Percentiles rank a stretch among this genome's conserved stretches.
Evolutionary conservation across 2,113 vertebrate species (phyloP).

Genomic region (Sinocyclocheilus anshuiensis): DNA sequence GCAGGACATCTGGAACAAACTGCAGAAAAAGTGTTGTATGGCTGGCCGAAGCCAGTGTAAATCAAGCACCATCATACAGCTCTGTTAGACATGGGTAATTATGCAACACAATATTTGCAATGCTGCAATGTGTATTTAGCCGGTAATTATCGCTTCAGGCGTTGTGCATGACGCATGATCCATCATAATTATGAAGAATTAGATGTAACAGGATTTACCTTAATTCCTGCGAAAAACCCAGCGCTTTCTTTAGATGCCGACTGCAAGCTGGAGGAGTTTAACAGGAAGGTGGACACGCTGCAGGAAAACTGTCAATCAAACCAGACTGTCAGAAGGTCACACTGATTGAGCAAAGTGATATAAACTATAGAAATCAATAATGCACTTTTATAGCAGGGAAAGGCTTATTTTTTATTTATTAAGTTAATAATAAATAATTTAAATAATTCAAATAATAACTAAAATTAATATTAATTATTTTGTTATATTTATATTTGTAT

Average conservation of each 20-base stretch:
- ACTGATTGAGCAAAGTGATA: neutral
- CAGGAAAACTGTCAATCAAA: conserved; percentile 76
- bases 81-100: neutral
- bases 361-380: neutral
- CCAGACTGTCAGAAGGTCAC: neutral
- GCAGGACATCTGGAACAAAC: conserved; percentile 79
- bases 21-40: conserved; percentile 41
- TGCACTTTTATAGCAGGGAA: neutral
- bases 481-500: too few relatives aligned
- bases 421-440: too few relatives aligned
- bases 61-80: neutral
- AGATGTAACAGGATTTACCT: conserved; percentile 70
- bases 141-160: neutral
- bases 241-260: conserved; percentile 76
- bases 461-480: neutral
- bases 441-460: neutral
- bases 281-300: conserved; percentile 73
- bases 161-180: neutral
- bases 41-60: neutral
- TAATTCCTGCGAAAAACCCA: conserved; percentile 82
- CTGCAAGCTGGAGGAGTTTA: conserved; percentile 68
- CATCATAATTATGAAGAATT: conserved; percentile 23
- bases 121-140: neutral
- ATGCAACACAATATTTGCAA: neutral
- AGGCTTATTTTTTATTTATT: neutral